These are phyloP conservation scores for Oeneis ivallda DNA, from an alignment of 2,888 invertebrate genomes.

Conservation along the genomic window DNA sequence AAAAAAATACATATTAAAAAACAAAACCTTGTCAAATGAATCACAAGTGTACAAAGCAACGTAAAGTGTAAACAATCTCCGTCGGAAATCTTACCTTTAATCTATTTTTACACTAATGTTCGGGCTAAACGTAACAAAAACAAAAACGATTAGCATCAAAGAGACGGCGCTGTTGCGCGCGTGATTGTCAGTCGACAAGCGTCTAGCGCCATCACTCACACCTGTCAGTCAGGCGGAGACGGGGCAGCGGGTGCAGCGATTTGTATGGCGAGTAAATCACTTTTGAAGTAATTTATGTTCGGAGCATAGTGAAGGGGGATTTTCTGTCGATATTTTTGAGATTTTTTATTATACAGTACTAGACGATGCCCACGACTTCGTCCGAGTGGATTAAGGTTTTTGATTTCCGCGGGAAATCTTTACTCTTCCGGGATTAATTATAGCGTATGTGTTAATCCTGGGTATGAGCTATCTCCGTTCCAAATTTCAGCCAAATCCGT, in stretches of 20 bases:
- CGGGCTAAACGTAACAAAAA: constrained; percentile 42
- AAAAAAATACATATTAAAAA: background rate
- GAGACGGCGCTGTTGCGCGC: constrained; percentile 52
- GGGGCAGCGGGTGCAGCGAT: constrained; percentile 67
- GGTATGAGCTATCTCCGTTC: too few relatives aligned
- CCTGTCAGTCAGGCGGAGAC: constrained; percentile 66
- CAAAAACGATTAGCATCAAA: constrained; percentile 62
- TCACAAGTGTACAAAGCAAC: constrained; percentile 1
- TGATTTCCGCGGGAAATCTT: too few relatives aligned
- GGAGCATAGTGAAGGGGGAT: constrained; percentile 58
- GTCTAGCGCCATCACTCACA: constrained; percentile 64
- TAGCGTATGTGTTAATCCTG: too few relatives aligned
- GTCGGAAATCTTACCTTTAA: constrained; percentile 29
- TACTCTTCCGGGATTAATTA: too few relatives aligned
- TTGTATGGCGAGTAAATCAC: constrained; percentile 78
- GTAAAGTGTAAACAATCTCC: constrained; percentile 23
- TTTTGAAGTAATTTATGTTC: constrained; percentile 77
- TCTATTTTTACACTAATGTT: constrained; percentile 38
- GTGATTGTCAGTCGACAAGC: constrained; percentile 65
- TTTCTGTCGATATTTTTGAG: constrained; percentile 23
- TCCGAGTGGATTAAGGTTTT: too few relatives aligned
- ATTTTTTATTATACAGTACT: background rate
- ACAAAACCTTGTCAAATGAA: constrained; percentile 14
- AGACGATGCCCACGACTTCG: too few relatives aligned
- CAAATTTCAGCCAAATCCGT: too few relatives aligned